phyloP scores from a whole-genome alignment of 2,113 vertebrate species.

The Gobiocypris rarus region DNA sequence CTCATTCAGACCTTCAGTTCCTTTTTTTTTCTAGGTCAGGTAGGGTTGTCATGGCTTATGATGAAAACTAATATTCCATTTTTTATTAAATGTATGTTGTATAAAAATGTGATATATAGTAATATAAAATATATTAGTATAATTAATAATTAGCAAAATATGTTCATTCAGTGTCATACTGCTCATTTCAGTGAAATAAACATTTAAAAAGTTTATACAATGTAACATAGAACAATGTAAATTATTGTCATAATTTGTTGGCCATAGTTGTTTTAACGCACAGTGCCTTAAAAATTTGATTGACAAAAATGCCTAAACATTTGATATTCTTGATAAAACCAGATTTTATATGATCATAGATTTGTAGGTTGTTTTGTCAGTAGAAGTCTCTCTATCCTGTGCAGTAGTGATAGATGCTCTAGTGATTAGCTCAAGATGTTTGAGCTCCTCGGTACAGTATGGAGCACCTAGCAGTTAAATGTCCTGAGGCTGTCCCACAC shows the following conservation, averaged over 20 bases:
- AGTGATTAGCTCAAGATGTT: slow-evolving; percentile 26
- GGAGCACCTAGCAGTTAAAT: slow-evolving; percentile 22
- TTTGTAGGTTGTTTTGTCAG: not conserved
- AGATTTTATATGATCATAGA: not conserved
- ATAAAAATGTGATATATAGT: too few species aligned
- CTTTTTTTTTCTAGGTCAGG: not conserved
- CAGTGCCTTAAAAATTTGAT: not conserved
- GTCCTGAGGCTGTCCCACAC: slow-evolving; percentile 22
- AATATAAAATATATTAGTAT: too few species aligned
- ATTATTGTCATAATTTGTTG: not conserved
- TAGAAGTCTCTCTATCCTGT: not conserved
- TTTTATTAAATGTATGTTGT: too few species aligned
- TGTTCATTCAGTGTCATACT: not conserved
- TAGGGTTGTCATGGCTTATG: not conserved
- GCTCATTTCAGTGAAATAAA: not conserved
- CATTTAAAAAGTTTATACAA: not conserved
- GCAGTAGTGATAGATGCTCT: not conserved
- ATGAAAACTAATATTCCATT: not conserved
- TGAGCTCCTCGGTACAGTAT: not conserved
- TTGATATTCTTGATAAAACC: not conserved
- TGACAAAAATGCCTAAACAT: not conserved
- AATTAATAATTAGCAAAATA: not conserved
- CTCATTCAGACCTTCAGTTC: not conserved
- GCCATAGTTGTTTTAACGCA: not conserved
- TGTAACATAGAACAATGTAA: not conserved